Evolutionary conservation across 2,113 vertebrate species (phyloP).

Genomic region (Dendrocopos noguchii): DNA sequence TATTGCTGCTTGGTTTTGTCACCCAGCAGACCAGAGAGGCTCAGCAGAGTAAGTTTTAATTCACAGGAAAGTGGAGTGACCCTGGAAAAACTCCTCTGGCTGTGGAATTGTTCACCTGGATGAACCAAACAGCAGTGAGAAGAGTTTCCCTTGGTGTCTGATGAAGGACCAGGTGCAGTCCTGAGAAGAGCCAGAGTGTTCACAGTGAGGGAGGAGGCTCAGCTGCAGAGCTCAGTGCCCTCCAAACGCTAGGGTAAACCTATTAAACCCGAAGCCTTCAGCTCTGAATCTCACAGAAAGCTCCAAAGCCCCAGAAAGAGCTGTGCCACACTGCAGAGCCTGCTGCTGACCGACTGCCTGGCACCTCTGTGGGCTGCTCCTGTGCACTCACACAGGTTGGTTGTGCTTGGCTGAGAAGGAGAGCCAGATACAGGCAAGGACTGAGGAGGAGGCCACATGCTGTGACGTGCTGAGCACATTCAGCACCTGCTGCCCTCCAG

Average conservation of each 20-base stretch:
- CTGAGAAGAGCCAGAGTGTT: not conserved
- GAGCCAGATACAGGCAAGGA: not conserved
- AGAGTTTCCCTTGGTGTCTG: not conserved
- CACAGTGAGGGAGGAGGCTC: not conserved
- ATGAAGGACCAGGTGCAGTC: not conserved
- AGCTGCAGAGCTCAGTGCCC: not conserved
- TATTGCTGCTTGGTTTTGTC: not conserved
- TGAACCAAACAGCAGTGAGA: not conserved
- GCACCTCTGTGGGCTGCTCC: too few relatives aligned
- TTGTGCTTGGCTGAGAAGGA: not conserved
- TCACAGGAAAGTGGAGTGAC: not conserved
- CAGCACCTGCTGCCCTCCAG: not conserved
- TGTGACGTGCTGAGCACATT: not conserved
- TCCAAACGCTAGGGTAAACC: not conserved
- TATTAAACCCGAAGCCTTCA: not conserved
- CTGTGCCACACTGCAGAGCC: rapidly evolving
- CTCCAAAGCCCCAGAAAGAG: not conserved
- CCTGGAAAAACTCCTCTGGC: not conserved
- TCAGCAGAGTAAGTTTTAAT: not conserved
- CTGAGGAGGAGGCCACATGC: not conserved
- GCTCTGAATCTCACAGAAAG: not conserved
- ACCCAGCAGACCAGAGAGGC: not conserved
- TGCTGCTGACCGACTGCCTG: not conserved
- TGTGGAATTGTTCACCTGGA: not conserved
- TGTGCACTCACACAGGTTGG: too few relatives aligned